phyloP scores from a whole-genome alignment of 2,113 vertebrate species.

The Macheiramphus alcinus region DNA sequence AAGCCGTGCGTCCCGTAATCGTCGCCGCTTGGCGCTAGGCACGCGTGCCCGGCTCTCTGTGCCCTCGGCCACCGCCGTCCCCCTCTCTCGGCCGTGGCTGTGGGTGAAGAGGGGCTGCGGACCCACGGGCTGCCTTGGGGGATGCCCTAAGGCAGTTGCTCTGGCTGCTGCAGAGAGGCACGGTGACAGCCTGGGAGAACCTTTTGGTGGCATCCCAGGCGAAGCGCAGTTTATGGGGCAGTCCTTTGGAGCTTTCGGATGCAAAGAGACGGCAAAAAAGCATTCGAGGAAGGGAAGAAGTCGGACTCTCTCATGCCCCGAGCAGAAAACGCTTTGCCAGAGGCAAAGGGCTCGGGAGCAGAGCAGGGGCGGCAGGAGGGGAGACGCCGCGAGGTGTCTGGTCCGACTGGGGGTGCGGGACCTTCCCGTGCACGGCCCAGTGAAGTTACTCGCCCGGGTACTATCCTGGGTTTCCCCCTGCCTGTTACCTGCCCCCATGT shows the following conservation, averaged over 20 bases:
- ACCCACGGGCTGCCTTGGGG: fast-evolving
- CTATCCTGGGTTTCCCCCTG: fast-evolving
- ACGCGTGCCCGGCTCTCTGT: neutral
- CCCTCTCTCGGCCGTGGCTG: neutral
- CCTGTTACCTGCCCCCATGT: neutral
- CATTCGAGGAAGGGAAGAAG: neutral
- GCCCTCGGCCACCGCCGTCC: neutral
- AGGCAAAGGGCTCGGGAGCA: neutral
- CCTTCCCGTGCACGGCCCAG: neutral
- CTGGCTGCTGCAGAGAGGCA: neutral
- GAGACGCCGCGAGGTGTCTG: neutral
- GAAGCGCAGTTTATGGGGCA: neutral
- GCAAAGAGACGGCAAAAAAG: neutral
- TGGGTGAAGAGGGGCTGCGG: neutral
- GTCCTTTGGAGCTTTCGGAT: neutral
- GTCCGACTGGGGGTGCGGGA: too few species aligned
- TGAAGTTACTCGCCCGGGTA: neutral
- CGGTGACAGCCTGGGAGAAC: neutral
- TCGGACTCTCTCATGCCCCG: neutral
- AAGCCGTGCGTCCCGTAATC: neutral
- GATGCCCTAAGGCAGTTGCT: fast-evolving
- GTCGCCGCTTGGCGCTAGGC: too few species aligned
- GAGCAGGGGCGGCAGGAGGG: neutral
- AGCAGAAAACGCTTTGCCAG: neutral
- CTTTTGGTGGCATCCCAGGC: neutral